A percentile compares a stretch with the other conserved stretches of the same genome.
Evolutionary conservation across 2,888 invertebrate species (phyloP).

Genomic region (Galerucella pusilla): DNA sequence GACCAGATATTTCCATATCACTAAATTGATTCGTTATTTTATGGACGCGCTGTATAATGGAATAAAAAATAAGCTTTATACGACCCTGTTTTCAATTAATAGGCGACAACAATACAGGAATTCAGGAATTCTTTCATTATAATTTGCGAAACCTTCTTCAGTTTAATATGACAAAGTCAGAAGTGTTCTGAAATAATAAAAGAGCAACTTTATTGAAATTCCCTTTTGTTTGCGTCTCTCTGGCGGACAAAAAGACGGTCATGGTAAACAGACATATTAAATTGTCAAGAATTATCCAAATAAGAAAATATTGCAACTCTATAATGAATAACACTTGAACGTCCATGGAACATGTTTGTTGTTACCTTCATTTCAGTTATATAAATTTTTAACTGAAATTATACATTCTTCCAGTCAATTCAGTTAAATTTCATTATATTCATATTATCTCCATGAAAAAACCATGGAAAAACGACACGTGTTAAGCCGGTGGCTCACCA

Average conservation of each 20-base stretch:
- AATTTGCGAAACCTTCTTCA: conserved; percentile 5
- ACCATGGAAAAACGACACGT: too few species aligned
- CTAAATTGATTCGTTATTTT: too few species aligned
- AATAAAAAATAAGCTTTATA: neutral
- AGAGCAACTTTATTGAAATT: conserved; percentile 14
- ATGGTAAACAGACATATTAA: conserved; percentile 1
- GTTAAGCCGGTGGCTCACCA: too few species aligned
- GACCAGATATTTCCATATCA: too few species aligned
- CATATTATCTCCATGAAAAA: too few species aligned
- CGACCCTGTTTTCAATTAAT: neutral
- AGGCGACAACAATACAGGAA: neutral
- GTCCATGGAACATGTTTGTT: neutral
- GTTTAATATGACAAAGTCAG: conserved; percentile 9
- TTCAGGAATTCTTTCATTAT: conserved; percentile 13
- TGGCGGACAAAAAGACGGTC: neutral
- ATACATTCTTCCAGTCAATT: too few species aligned
- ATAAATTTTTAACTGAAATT: too few species aligned
- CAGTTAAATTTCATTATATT: too few species aligned
- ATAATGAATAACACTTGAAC: neutral
- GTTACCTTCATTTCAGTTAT: too few species aligned
- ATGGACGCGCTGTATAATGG: too few species aligned
- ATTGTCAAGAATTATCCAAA: neutral
- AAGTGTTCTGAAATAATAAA: conserved; percentile 4
- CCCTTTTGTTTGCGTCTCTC: neutral
- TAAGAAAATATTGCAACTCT: neutral